Base-by-base conservation (phyloP, 2,113 vertebrate species). In the Elachura formosa region DNA sequence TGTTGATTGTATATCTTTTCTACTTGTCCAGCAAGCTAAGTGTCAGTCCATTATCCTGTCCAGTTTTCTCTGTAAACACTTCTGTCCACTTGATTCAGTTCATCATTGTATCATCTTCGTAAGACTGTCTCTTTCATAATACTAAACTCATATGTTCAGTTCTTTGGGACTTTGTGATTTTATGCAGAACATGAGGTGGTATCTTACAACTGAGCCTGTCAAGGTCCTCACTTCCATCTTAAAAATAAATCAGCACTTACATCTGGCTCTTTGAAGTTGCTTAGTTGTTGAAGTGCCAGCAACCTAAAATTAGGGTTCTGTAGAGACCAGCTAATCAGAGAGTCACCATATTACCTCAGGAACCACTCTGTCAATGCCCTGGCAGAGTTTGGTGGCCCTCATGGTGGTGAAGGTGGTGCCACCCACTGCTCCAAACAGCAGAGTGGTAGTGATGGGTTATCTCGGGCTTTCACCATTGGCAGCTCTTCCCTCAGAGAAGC, bases 391-490 rank as follows among this genome's bases (percentile, higher is more conserved):
- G 59, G 20, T 84, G 90, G 34, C 28, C 46, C 31, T 77, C 1
- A 3, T 58, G 63, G 55, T 76, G 52, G 18, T 0, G 0, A 48
- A 16, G 38, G 63, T 0, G 0, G 11, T 87, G 52, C 36, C 11
- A 24, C 36, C 24, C 15, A 2, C 11, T 0, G 14, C 56, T 89
- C 34, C 52, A 24, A 14, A 11, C 33, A 66, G 3, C 31, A 34
- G 52, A n/a, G n/a, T 10, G 33, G 33, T 67, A 61, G 34, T 48
- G 69, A 26, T 63, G 56, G 43, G n/a, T 43, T 87, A 48, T 59
- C 73, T 84, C n/a, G 51, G 51, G 56, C 54, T 89, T 0, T 0
- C 33, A 11, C 28, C 48, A 20, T 15, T 88, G 80, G 75, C 69
- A 59, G 0, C 78, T 71, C 14, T 66, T 77, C 56, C 25, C 40